Evolutionary conservation across 2,888 invertebrate genomes (phyloP), one percentile per base, ranked within the genome.

Genomic region (Drosophila maculinotata): DNA sequence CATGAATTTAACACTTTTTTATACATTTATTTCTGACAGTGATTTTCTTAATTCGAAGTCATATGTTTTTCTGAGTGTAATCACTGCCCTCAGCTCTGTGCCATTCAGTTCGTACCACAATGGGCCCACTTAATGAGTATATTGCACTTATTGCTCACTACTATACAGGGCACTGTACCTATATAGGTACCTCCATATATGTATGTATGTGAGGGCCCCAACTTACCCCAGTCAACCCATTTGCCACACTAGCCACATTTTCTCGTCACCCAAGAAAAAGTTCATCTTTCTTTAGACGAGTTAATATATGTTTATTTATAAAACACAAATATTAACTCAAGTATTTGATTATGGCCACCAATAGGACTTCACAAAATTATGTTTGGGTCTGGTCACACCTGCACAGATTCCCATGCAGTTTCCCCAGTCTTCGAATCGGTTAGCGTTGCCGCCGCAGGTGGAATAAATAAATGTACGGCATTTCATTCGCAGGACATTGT

Each of bases 401-500:
- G n/a, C n/a, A n/a, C n/a, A n/a, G n/a, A n/a, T n/a, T n/a, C n/a
- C n/a, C n/a, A n/a, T n/a, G n/a, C n/a, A n/a, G n/a, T n/a, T n/a
- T n/a, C n/a, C 17, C 44, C 38, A 1, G 4, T 6, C 39, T 10
- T 44, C 62, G 56, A 75, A 75, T 2, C 53, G 53, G 39, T 75
- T 75, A 0, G 1, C 1, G 26, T 72, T 77, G 23, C 77, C 73
- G 1, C 58, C 73, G 6, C 77, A 75, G 23, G 30, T 30, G 1
- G 75, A 77, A 6, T 72, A 73, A 12, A 7, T 17, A 15, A 75
- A 77, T 1, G 3, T n/a, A 9, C 1, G 5, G n/a, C n/a, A 20
- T 20, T 23, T 39, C 58, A 62, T 8, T 9, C 0, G 1, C 10
- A 2, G 6, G 1, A 1, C 1, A 23, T 53, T 25, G 10, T 33